Conservation (phyloP, 2,113 vertebrate genomes). For the Candoia aspera region DNA sequence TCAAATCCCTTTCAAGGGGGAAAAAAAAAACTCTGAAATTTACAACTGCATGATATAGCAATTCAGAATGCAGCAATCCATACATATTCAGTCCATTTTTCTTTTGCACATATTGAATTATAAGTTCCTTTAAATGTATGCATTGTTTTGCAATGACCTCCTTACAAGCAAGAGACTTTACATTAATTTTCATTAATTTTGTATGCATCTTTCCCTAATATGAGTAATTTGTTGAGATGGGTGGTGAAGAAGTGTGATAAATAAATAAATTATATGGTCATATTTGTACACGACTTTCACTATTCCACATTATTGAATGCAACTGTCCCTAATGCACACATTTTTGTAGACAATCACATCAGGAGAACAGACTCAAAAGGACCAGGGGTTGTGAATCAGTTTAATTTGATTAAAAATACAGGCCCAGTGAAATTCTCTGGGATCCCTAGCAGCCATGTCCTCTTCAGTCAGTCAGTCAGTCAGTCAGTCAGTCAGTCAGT, state of each 20-base stretch:
- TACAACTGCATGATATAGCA: background rate
- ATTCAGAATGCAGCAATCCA: background rate
- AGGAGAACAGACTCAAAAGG: background rate
- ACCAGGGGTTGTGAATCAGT: background rate
- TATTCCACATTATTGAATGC: background rate
- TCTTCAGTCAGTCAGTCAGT: no score
- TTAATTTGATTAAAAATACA: background rate
- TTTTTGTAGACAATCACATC: background rate
- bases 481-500: no score
- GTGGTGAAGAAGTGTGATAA: no score
- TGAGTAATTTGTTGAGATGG: no score
- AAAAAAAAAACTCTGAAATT: background rate
- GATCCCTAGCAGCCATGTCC: background rate
- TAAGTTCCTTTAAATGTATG: background rate
- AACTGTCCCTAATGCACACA: background rate
- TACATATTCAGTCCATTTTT: background rate
- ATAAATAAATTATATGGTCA: no score
- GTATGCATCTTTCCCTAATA: background rate
- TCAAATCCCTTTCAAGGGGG: background rate
- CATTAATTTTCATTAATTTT: background rate
- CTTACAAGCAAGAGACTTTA: background rate
- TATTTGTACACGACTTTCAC: background rate
- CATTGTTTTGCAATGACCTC: background rate
- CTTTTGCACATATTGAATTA: background rate
- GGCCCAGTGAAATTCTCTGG: background rate